These are phyloP conservation scores for Gallinago jamesoni DNA, from an alignment of 2,113 vertebrate genomes.

Conservation along the genomic window DNA sequence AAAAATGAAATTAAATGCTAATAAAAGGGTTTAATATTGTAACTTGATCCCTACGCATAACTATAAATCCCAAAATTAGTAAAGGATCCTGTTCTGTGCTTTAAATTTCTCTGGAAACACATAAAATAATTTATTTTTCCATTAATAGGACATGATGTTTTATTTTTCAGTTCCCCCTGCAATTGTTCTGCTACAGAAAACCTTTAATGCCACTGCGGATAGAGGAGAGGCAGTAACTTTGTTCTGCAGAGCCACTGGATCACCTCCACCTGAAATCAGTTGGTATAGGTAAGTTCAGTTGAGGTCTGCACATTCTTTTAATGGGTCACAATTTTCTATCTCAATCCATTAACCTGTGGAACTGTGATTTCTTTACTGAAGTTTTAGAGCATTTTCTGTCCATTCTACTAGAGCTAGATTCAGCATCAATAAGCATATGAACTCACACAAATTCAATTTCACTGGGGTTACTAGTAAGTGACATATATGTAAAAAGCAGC, in stretches of 20 bases:
- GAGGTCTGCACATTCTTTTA: not conserved
- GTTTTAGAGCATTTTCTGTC: not conserved
- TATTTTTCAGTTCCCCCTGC: constrained; percentile 86
- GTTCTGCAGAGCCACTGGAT: constrained; percentile 88
- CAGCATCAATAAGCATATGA: not conserved
- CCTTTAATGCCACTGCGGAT: constrained; percentile 95
- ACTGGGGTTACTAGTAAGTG: not conserved
- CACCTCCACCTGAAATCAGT: constrained; percentile 87
- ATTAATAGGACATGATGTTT: not conserved
- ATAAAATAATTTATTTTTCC: not conserved
- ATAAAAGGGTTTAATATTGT: not conserved
- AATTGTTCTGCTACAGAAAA: constrained; percentile 85
- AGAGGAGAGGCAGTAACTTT: constrained; percentile 89
- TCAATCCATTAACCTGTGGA: not conserved
- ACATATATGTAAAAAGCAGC: not conserved
- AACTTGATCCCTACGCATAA: not conserved
- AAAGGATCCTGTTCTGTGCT: not conserved
- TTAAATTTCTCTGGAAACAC: not conserved
- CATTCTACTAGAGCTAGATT: not conserved
- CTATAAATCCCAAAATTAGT: not conserved
- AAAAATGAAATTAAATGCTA: not conserved
- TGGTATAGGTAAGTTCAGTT: constrained; percentile 87
- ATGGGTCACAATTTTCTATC: accelerated
- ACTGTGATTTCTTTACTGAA: not conserved
- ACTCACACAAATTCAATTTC: not conserved